Evolutionary conservation across 1,140 invertebrate genomes (phyloP).

Genomic region (Anagrus nilaparvatae): DNA sequence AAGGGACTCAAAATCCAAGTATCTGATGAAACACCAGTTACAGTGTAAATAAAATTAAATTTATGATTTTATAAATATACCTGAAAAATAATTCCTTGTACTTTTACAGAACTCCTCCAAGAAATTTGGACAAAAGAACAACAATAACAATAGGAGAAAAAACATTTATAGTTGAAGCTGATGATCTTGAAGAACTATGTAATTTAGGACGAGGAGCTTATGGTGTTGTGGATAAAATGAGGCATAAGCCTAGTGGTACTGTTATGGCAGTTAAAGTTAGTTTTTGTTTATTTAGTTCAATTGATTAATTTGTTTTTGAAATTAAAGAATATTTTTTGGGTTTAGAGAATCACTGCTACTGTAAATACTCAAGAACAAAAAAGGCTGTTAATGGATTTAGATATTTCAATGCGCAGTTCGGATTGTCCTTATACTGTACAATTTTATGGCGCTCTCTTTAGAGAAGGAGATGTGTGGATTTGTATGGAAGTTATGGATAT

Average conservation of each 20-base stretch:
- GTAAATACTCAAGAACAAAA: constrained; percentile 89
- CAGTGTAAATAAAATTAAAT: constrained; percentile 44
- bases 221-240: constrained; percentile 94
- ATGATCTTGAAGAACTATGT: constrained; percentile 75
- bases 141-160: constrained; percentile 78
- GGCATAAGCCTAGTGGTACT: constrained; percentile 75
- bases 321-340: constrained; percentile 16
- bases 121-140: constrained; percentile 74
- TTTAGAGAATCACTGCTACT: constrained; percentile 82
- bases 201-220: constrained; percentile 92
- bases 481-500: constrained; percentile 99
- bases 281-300: constrained; percentile 5
- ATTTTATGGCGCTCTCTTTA: constrained; percentile 94
- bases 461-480: constrained; percentile 96
- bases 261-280: constrained; percentile 92
- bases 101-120: constrained; percentile 54
- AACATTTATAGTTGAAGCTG: constrained; percentile 84
- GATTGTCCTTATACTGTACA: constrained; percentile 95
- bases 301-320: not conserved
- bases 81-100: not conserved
- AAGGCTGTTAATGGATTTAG: constrained; percentile 92
- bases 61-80: too few relatives aligned
- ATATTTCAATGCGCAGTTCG: constrained; percentile 87
- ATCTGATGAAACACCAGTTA: constrained; percentile 33
- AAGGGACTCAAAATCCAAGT: constrained; percentile 40